phyloP scores from a whole-genome alignment of 2,113 vertebrate species.

The Rhipidura dahli region DNA sequence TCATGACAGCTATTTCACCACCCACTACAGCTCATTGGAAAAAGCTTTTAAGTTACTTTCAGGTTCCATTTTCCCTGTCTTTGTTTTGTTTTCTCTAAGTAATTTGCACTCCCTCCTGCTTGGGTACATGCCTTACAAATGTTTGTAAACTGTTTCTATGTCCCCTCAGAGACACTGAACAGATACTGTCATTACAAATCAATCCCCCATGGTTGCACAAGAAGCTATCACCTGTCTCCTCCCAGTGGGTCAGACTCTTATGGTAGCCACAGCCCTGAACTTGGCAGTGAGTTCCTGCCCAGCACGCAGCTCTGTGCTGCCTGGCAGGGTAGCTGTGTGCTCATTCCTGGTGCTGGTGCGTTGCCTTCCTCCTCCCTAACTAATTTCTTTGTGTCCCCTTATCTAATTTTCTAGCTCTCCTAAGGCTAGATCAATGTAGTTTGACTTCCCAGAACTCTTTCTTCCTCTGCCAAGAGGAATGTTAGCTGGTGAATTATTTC shows the following conservation, averaged over 20 bases:
- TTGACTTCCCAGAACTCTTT: neutral
- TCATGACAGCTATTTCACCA: neutral
- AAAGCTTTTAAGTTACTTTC: neutral
- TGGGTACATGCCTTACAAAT: neutral
- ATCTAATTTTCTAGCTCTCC: neutral
- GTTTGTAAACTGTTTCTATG: neutral
- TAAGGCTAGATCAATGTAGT: neutral
- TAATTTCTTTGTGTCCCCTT: neutral
- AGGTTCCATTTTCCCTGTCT: neutral
- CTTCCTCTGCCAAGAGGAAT: neutral
- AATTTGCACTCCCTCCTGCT: neutral
- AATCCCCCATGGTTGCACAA: neutral
- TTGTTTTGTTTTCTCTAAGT: neutral
- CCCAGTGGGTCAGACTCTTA: neutral
- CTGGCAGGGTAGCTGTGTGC: neutral
- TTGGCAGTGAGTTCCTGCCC: neutral
- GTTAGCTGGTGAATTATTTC: neutral
- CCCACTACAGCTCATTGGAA: neutral
- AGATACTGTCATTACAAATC: neutral
- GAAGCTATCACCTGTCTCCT: neutral
- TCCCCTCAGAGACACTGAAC: neutral
- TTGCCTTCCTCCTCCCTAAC: neutral
- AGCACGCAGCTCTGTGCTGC: neutral
- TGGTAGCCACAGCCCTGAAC: neutral
- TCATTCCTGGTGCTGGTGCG: accelerated